Evolutionary conservation across 2,113 vertebrate genomes (phyloP), one percentile per base, ranked within the genome.

Genomic region (Paedocypris sp.): DNA sequence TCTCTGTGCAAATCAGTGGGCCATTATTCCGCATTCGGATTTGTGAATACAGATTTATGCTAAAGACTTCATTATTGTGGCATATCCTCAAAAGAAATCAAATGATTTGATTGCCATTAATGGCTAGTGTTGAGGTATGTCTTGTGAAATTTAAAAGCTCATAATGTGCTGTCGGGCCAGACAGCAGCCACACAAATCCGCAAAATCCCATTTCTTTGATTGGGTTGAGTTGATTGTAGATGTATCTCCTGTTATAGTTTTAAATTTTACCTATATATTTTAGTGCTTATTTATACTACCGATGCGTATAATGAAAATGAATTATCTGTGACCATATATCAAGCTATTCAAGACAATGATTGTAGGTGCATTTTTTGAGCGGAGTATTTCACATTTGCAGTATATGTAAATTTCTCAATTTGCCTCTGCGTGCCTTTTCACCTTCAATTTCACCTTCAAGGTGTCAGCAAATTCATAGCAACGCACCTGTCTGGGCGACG

Each of bases 41-140:
- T 39, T 26, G 18, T 63, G 60, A 68, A 53, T 53, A 69, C 54
- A 45, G 12, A 53, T 29, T 52, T 60, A 32, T 38, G 32, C 12
- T 6, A 60, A 67, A 43, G 35, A 20, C 33, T 32, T 60, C 10
- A 38, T 50, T 54, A 47, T 54, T 26, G 13, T 23, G 49, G 28
- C 41, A 31, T 25, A 48, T 54, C 50, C 47, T 67, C 32, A 54
- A 31, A 46, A 47, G 41, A 15, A 47, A 61, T 67, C 57, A 31
- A 61, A 31, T 32, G 33, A 51, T 67, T 32, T 60, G 56, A 60
- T 38, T 53, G 45, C 33, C 33, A 48, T 45, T 48, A 61, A 67
- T 67, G 41, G 41, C 22, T 26, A 13, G 19, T 22, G 33, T 48
- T 22, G 38, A 61, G 57, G 54, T 15, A 23, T 23, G 41, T 18